A percentile compares a stretch with the other conserved stretches of the same genome.
These are phyloP conservation scores for Amblyteles armatorius DNA, from an alignment of 2,888 invertebrate genomes.

Conservation along the genomic window DNA sequence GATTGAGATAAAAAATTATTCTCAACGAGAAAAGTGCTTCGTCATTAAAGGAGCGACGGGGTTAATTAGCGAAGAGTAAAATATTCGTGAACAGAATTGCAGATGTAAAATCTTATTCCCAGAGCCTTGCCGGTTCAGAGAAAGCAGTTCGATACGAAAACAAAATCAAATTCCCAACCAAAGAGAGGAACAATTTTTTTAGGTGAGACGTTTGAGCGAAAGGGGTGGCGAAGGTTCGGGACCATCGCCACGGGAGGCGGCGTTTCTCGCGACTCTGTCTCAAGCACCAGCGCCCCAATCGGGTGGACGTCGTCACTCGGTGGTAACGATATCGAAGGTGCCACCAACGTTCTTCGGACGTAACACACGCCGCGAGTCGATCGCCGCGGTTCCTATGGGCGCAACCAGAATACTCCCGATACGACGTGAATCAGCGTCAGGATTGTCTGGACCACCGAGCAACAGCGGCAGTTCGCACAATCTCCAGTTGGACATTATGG, in stretches of 20 bases:
- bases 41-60: no score
- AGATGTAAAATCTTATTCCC: no score
- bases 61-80: no score
- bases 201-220: slow-evolving; percentile 93
- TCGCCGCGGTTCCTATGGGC: slow-evolving; percentile 90
- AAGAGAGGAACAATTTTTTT: slow-evolving; percentile 15
- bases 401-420: slow-evolving; percentile 84
- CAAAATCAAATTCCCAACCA: not conserved
- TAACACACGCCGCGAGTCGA: slow-evolving; percentile 90
- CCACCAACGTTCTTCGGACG: slow-evolving; percentile 92
- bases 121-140: no score
- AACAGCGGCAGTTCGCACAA: slow-evolving; percentile 94
- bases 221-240: slow-evolving; percentile 91
- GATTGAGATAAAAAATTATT: no score
- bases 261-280: slow-evolving; percentile 93
- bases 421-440: slow-evolving; percentile 84
- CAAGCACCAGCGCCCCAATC: slow-evolving; percentile 90
- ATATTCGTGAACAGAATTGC: no score
- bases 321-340: slow-evolving; percentile 94
- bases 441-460: slow-evolving; percentile 89
- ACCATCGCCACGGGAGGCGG: slow-evolving; percentile 92
- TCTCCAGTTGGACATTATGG: slow-evolving; percentile 94
- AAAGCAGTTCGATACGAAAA: not conserved
- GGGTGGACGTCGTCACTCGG: slow-evolving; percentile 93
- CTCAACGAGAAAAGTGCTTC: no score